phyloP scores from a whole-genome alignment of 2,888 invertebrate genomes.

The Isotomurus palustris region DNA sequence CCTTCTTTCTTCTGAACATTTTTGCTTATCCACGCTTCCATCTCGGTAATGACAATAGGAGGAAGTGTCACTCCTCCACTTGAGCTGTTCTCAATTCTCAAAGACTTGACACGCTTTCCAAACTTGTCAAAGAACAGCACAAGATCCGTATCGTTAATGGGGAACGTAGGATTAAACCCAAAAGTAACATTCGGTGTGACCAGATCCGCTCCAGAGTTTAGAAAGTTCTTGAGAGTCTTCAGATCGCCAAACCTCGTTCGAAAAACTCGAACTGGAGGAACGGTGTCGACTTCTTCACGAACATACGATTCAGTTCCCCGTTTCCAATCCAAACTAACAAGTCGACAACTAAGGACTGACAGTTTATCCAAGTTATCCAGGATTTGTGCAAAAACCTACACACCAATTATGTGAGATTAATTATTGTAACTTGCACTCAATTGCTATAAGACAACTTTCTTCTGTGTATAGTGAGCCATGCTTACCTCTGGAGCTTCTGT shows the following conservation, averaged over 20 bases:
- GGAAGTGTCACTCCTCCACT: neutral
- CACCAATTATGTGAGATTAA: neutral
- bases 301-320: too few species aligned
- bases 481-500: too few species aligned
- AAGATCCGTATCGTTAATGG: neutral
- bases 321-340: neutral
- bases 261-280: too few species aligned
- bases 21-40: neutral
- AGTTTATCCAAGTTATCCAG: neutral
- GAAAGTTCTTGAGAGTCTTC: neutral
- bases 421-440: too few species aligned
- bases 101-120: neutral
- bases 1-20: too few species aligned
- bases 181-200: neutral
- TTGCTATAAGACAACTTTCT: too few species aligned
- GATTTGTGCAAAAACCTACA: neutral
- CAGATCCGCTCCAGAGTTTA: neutral
- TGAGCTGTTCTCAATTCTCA: neutral
- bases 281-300: too few species aligned
- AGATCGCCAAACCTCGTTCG: neutral
- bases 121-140: neutral
- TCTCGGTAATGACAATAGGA: neutral
- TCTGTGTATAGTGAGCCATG: too few species aligned
- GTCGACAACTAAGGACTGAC: neutral
- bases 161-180: neutral